Evolutionary conservation across 1,140 invertebrate genomes (phyloP), one percentile per base, ranked within the genome.

Genomic region (Rhopalosiphum maidis): DNA sequence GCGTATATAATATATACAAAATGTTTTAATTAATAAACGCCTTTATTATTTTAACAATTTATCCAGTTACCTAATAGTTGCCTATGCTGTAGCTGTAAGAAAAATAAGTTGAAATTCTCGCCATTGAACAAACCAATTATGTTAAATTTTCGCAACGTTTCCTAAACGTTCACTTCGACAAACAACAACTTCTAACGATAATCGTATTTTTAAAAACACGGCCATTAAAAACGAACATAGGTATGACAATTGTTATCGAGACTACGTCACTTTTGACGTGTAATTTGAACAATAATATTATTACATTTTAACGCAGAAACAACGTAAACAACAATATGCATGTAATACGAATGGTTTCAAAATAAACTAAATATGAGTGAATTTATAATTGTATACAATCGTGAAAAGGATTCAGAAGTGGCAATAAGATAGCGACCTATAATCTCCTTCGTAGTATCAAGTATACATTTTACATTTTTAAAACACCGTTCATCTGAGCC

Each of bases 231-330:
- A n/a, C n/a, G 60, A 23, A 77, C 60, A 77, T 77, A 77, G 60
- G 60, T n/a, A 77, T 5, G 15, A 77, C n/a, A 77, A 77, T 77
- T 77, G 30, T 77, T 77, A 15, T 77, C 60, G 60, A 77, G 30
- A 77, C 30, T 77, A 77, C 60, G 60, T 77, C 30, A 77, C n/a
- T 77, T 77, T 30, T 30, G 30, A 68, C 30, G 60, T 68, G 60
- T n/a, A 68, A 68, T 68, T 68, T 77, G 30, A 77, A 77, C 60
- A 77, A 77, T 77, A 77, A 77, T 77, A n/a, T 77, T 77, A 77
- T 77, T 77, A 77, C 15, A 77, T 18, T 77, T 77, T 77, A 77
- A 77, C 60, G 60, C 60, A 77, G 60, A 77, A 77, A n/a, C 30
- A n/a, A 15, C n/a, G 60, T 77, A 77, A 77, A 77, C 60, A 77